Conservation (phyloP, 2,888 invertebrate genomes). For the Mongoloraphidia duomilia region DNA sequence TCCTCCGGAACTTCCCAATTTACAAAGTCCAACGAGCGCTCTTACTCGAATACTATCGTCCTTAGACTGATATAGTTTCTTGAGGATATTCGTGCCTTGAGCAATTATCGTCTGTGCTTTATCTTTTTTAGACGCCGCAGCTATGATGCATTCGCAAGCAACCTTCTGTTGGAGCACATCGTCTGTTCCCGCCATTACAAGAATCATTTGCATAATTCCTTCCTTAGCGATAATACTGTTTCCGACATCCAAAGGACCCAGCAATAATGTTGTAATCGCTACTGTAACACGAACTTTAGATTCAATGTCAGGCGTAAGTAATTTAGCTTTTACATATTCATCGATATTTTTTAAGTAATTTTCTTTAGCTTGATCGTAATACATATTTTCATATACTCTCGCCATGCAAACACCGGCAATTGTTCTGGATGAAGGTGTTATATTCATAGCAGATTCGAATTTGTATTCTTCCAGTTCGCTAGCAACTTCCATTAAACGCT, state of each 20-base stretch:
- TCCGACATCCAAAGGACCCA: constrained; percentile 88
- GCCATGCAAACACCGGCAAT: constrained; percentile 84
- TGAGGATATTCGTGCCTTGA: constrained; percentile 86
- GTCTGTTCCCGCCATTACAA: constrained; percentile 93
- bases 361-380: constrained; percentile 69
- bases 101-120: constrained; percentile 81
- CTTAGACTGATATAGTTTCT: constrained; percentile 77
- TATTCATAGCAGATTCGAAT: constrained; percentile 80
- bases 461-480: constrained; percentile 87
- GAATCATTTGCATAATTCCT: constrained; percentile 89
- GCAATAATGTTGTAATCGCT: constrained; percentile 73
- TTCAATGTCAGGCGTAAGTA: constrained; percentile 75
- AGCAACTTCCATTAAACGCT: constrained; percentile 75
- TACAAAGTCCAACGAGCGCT: constrained; percentile 87
- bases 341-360: constrained; percentile 65
- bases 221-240: constrained; percentile 68
- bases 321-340: constrained; percentile 72
- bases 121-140: constrained; percentile 93
- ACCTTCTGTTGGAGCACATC: constrained; percentile 81
- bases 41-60: constrained; percentile 83
- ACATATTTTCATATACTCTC: constrained; percentile 90
- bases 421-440: constrained; percentile 77
- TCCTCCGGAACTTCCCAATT: constrained; percentile 88
- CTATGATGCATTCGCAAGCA: constrained; percentile 92
- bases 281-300: constrained; percentile 78